phyloP scores from a whole-genome alignment of 2,888 invertebrate species.

The Pachycephus smyrnensis region DNA sequence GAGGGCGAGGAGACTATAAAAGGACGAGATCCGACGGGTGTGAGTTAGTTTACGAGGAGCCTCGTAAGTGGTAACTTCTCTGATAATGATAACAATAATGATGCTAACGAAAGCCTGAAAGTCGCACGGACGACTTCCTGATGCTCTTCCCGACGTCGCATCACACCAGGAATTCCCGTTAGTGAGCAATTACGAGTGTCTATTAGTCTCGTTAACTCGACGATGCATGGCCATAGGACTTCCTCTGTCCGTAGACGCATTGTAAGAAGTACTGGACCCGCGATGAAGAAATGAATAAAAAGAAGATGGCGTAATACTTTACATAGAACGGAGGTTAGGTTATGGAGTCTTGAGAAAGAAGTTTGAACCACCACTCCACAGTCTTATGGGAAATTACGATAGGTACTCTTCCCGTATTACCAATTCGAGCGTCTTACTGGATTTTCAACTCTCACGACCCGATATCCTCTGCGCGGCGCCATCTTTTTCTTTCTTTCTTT shows the following conservation, averaged over 20 bases:
- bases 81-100: not conserved
- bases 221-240: conserved; percentile 23
- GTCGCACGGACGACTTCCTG: not conserved
- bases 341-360: not conserved
- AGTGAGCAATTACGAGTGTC: conserved; percentile 40
- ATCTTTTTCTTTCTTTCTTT: conserved; percentile 10
- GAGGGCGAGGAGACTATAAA: not conserved
- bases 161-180: not conserved
- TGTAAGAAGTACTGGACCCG: not conserved
- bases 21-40: not conserved
- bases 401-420: conserved; percentile 46
- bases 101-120: not conserved
- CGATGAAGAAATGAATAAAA: not conserved
- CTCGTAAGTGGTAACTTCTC: not conserved
- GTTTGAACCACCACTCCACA: conserved; percentile 12
- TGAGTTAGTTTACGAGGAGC: not conserved
- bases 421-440: conserved; percentile 34
- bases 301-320: not conserved
- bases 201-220: conserved; percentile 46
- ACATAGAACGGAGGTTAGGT: not conserved
- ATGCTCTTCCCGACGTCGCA: not conserved
- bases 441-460: conserved; percentile 41
- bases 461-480: conserved; percentile 11
- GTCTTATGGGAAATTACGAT: conserved; percentile 62
- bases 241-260: not conserved